These are phyloP conservation scores for Apotomis capreana DNA, from an alignment of 2,888 invertebrate species.

Conservation along the genomic window DNA sequence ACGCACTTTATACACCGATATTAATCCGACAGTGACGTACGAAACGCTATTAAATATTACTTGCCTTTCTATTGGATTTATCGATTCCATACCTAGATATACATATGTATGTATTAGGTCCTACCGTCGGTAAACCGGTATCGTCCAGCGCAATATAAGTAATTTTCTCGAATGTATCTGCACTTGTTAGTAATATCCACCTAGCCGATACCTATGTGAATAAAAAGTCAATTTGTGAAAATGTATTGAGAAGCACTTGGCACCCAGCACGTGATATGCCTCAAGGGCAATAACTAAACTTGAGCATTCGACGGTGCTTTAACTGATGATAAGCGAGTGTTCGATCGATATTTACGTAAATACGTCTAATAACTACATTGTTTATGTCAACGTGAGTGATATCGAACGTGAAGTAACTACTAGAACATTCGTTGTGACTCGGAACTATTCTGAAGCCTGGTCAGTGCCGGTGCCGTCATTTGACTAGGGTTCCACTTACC, in stretches of 20 bases:
- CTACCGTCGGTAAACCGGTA: slow-evolving; percentile 2
- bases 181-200: background rate
- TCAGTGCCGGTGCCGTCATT: slow-evolving; percentile 53
- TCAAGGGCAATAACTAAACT: slow-evolving; percentile 19
- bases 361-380: slow-evolving; percentile 55
- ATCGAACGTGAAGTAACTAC: slow-evolving; percentile 59
- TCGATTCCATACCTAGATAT: slow-evolving; percentile 28
- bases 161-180: background rate
- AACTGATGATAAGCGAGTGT: slow-evolving; percentile 52
- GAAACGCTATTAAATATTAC: slow-evolving; percentile 37
- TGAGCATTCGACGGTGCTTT: slow-evolving; percentile 40
- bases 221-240: slow-evolving; percentile 1
- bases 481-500: slow-evolving; percentile 50
- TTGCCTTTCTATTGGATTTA: slow-evolving; percentile 25
- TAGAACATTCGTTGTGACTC: slow-evolving; percentile 62
- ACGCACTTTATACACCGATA: slow-evolving; percentile 25
- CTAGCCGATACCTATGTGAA: background rate
- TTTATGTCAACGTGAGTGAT: slow-evolving; percentile 57
- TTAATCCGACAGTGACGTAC: slow-evolving; percentile 30
- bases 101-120: background rate
- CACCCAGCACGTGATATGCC: slow-evolving; percentile 1
- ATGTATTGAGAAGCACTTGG: background rate
- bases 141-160: background rate
- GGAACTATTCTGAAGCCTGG: slow-evolving; percentile 56
- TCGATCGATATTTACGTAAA: slow-evolving; percentile 64